These are phyloP conservation scores for Hybognathus amarus DNA, from an alignment of 2,797 vertebrate genomes.

Conservation along the genomic window DNA sequence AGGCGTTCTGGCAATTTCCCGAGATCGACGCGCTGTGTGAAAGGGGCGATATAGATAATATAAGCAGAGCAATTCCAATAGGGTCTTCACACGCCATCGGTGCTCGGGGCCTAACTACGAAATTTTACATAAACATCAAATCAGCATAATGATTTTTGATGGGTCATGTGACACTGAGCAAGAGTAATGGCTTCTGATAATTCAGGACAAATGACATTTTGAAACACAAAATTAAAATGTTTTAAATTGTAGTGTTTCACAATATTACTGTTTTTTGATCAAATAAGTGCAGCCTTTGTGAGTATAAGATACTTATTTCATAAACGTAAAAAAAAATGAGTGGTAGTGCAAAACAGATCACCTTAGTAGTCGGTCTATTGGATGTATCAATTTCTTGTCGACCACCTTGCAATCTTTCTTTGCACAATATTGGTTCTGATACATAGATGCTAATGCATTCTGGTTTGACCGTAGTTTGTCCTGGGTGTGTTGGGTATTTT, in stretches of 20 bases:
- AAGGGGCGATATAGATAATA: too few relatives aligned
- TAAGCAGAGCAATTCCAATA: too few relatives aligned
- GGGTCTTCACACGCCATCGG: too few relatives aligned
- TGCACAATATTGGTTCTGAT: slow-evolving; percentile 8
- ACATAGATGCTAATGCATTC: slow-evolving; percentile 37
- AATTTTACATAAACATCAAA: neutral
- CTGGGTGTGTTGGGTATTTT: slow-evolving; percentile 17
- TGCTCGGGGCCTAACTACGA: neutral
- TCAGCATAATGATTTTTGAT: neutral
- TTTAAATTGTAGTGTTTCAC: too few relatives aligned
- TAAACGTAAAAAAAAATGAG: too few relatives aligned
- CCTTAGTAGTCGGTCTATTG: neutral
- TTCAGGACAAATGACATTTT: neutral
- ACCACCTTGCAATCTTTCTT: neutral
- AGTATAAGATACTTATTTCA: neutral
- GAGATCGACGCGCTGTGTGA: too few relatives aligned
- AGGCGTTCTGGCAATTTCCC: too few relatives aligned
- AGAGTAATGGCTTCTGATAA: neutral
- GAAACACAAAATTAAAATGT: too few relatives aligned
- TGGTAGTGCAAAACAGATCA: neutral
- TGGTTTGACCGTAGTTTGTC: neutral
- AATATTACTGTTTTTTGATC: too few relatives aligned
- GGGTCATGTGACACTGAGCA: neutral
- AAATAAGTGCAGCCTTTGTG: neutral
- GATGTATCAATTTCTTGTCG: neutral